Evolutionary conservation across 2,888 invertebrate genomes (phyloP), one percentile per base, ranked within the genome.

Genomic region (Heterodera filipjevi): DNA sequence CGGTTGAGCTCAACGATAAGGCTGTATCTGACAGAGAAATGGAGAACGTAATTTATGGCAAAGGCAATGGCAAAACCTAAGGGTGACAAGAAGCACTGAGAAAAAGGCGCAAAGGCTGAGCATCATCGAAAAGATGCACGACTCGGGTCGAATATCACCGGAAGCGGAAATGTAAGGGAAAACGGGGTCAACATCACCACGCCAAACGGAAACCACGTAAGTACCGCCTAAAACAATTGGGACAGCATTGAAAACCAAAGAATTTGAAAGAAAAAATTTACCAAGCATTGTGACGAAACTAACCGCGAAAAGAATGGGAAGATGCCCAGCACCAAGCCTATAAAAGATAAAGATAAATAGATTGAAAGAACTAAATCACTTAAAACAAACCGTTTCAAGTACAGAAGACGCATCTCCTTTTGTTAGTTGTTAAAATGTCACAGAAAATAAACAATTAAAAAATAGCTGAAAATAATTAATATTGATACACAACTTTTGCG

Each of bases 81-180:
- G 74, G 39, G 80, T 82, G 35, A 87, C 81, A 33, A 87, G 81
- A 14, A 86, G 71, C 19, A 81, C 77, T 27, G 84, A 82, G 16
- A 87, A 81, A 12, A 81, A 53, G 16, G 82, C 71, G 79, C 84
- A 84, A 27, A 87, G 59, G 66, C 86, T 87, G 46, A 85, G 79
- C 12, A 86, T 79, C 77, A 84, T 68, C 19, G 79, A 73, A 79
- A 87, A 87, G n/a, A 89, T 66, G 80, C 89, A 89, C 3, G 84
- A 83, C 72, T 87, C 85, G 8, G 87, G 87, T 16, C 86, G 83
- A 64, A 79, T 71, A 71, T 87, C 85, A 27, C 87, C 89, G 2
- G 86, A 83, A 0, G 86, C 84, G 0, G 87, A 88, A 44, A 89
- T 84, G 79, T 89, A 89, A 0, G 89, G 89, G 27, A 89, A 85